A percentile compares a stretch with the other conserved stretches of the same genome.
These are phyloP conservation scores for Diplodus puntazzo DNA, from an alignment of 2,797 vertebrate species.

Conservation along the genomic window DNA sequence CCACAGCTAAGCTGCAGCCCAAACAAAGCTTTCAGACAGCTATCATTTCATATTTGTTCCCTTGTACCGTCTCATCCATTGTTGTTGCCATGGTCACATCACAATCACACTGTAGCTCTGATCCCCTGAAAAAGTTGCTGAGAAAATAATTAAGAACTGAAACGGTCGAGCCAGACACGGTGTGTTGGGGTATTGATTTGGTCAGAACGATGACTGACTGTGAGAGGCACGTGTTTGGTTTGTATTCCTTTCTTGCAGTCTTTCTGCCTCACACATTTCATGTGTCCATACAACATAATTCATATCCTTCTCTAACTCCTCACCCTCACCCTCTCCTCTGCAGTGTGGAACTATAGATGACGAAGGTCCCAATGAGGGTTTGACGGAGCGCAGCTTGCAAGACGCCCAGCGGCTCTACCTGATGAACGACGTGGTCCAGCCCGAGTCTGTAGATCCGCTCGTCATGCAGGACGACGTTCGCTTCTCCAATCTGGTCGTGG, in stretches of 20 bases:
- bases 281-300: background rate
- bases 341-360: conserved; percentile 95
- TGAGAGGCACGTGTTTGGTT: background rate
- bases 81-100: conserved; percentile 14
- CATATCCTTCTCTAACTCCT: background rate
- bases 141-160: conserved; percentile 24
- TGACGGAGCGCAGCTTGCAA: conserved; percentile 97
- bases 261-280: background rate
- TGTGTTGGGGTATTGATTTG: conserved; percentile 33
- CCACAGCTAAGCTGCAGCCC: conserved; percentile 17
- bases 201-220: background rate
- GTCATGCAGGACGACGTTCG: conserved; percentile 96
- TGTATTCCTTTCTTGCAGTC: conserved; percentile 9
- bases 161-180: conserved; percentile 9
- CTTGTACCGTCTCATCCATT: conserved; percentile 16
- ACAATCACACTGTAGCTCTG: conserved; percentile 5
- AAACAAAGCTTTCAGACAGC: conserved; percentile 29
- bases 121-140: conserved; percentile 18
- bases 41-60: conserved; percentile 30
- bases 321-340: background rate
- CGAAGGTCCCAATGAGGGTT: conserved; percentile 92
- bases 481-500: conserved; percentile 95
- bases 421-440: conserved; percentile 98
- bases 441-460: conserved; percentile 93
- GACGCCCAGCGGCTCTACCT: conserved; percentile 96